Evolutionary conservation across 2,888 invertebrate genomes (phyloP).

Genomic region (Monochamus alternatus): DNA sequence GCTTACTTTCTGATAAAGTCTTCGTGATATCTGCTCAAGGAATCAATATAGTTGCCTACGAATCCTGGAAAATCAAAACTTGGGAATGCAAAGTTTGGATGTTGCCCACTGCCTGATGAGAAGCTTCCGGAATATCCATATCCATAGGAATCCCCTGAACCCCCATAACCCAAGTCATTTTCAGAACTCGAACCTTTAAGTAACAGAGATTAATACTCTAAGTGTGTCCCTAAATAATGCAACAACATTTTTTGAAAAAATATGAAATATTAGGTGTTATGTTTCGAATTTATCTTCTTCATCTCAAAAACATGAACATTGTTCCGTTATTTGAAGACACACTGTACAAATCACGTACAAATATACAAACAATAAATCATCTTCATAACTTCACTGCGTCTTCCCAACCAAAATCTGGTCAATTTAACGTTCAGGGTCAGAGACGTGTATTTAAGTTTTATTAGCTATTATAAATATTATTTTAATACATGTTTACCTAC

Average conservation of each 20-base stretch:
- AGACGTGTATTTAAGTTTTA: conserved; percentile 2
- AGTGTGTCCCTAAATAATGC: too few species aligned
- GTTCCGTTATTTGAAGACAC: too few species aligned
- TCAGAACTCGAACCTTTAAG: conserved; percentile 47
- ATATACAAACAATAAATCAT: too few species aligned
- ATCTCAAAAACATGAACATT: too few species aligned
- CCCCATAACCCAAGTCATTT: conserved; percentile 48
- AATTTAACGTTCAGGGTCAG: neutral
- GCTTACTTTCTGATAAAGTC: conserved; percentile 61
- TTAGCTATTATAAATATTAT: too few species aligned
- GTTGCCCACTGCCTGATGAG: conserved; percentile 53
- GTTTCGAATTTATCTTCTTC: too few species aligned
- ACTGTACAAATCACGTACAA: neutral
- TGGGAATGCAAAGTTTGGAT: conserved; percentile 50
- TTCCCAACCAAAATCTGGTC: neutral
- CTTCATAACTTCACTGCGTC: neutral
- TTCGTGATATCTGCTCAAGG: conserved; percentile 61
- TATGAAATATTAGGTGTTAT: too few species aligned
- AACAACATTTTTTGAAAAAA: too few species aligned
- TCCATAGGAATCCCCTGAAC: conserved; percentile 52
- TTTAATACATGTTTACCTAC: too few species aligned
- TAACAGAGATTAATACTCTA: neutral
- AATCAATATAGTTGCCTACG: conserved; percentile 57
- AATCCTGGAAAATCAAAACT: conserved; percentile 56
- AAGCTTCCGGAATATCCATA: conserved; percentile 60